A percentile compares a stretch with the other conserved stretches of the same genome.
phyloP scores from a whole-genome alignment of 2,888 invertebrate species.

The Andrena chrysosceles region DNA sequence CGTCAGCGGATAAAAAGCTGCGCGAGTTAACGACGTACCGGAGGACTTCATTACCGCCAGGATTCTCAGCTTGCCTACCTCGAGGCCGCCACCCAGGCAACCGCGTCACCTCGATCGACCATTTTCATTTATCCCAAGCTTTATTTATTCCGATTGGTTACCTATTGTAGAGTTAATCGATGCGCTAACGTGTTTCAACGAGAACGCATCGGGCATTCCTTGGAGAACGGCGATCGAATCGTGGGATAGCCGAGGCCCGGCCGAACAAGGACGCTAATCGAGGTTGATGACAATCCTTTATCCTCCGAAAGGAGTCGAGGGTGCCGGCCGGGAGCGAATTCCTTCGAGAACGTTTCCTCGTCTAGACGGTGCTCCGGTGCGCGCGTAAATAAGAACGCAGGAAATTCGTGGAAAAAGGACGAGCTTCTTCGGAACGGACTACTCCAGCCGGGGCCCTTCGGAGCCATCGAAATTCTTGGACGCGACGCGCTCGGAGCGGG shows the following conservation, averaged over 20 bases:
- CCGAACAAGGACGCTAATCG: slow-evolving; percentile 20
- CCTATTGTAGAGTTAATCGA: slow-evolving; percentile 35
- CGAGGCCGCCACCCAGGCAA: slow-evolving; percentile 16
- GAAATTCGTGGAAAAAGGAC: slow-evolving; percentile 55
- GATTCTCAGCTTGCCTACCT: slow-evolving; percentile 58
- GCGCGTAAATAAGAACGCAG: slow-evolving; percentile 53
- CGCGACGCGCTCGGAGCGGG: slow-evolving; percentile 37
- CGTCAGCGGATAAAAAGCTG: slow-evolving; percentile 71
- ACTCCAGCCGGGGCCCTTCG: slow-evolving; percentile 21
- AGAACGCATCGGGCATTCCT: neutral
- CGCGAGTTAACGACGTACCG: slow-evolving; percentile 77
- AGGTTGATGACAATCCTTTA: slow-evolving; percentile 22
- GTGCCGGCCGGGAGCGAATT: slow-evolving; percentile 23
- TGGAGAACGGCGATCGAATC: neutral
- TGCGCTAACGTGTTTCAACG: slow-evolving; percentile 1
- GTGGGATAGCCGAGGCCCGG: slow-evolving; percentile 7
- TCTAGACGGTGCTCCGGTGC: slow-evolving; percentile 13
- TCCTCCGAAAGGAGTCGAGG: neutral
- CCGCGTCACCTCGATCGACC: slow-evolving; percentile 44
- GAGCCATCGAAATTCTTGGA: slow-evolving; percentile 50
- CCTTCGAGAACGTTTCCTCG: slow-evolving; percentile 38
- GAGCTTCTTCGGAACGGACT: neutral
- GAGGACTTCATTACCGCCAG: slow-evolving; percentile 75
- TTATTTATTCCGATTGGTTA: neutral
- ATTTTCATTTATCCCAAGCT: slow-evolving; percentile 38